Percentiles rank a stretch among this genome's conserved stretches.
phyloP scores from a whole-genome alignment of 2,888 invertebrate genomes.

The Lasioglossum malachurum region DNA sequence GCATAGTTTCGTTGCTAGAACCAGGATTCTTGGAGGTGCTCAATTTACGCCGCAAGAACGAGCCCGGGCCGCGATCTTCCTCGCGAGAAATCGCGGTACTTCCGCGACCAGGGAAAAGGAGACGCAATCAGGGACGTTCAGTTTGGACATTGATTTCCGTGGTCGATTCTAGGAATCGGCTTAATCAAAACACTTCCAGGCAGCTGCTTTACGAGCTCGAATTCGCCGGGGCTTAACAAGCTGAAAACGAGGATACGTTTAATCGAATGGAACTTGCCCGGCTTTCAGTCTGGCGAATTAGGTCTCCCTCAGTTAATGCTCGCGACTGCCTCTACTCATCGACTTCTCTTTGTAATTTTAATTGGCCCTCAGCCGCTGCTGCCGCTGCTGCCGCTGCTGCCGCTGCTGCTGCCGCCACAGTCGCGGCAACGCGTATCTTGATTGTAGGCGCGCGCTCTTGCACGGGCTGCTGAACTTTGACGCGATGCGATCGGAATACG shows the following conservation, averaged over 20 bases:
- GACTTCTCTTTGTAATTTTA: slow-evolving; percentile 72
- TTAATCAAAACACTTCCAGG: slow-evolving; percentile 41
- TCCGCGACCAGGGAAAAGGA: background rate
- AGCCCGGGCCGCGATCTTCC: background rate
- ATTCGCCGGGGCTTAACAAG: slow-evolving; percentile 59
- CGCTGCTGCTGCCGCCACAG: slow-evolving; percentile 17
- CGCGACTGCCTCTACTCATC: slow-evolving; percentile 51
- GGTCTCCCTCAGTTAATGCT: slow-evolving; percentile 53
- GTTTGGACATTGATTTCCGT: slow-evolving; percentile 23
- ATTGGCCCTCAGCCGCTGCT: slow-evolving; percentile 57
- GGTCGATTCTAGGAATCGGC: slow-evolving; percentile 19
- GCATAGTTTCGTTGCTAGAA: background rate
- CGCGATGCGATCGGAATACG: slow-evolving; percentile 62
- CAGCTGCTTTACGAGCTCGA: slow-evolving; percentile 21
- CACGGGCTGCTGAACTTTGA: slow-evolving; percentile 37
- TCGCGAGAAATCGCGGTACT: background rate
- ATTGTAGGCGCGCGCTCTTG: slow-evolving; percentile 58
- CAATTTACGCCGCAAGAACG: background rate
- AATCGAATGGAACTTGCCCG: slow-evolving; percentile 60
- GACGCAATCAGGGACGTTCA: background rate
- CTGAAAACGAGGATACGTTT: slow-evolving; percentile 65
- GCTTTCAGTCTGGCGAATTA: slow-evolving; percentile 48
- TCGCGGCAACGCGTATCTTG: slow-evolving; percentile 51
- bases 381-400: background rate
- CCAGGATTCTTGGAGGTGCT: background rate